phyloP scores from a whole-genome alignment of 2,113 vertebrate genomes.

The Strix aluco region DNA sequence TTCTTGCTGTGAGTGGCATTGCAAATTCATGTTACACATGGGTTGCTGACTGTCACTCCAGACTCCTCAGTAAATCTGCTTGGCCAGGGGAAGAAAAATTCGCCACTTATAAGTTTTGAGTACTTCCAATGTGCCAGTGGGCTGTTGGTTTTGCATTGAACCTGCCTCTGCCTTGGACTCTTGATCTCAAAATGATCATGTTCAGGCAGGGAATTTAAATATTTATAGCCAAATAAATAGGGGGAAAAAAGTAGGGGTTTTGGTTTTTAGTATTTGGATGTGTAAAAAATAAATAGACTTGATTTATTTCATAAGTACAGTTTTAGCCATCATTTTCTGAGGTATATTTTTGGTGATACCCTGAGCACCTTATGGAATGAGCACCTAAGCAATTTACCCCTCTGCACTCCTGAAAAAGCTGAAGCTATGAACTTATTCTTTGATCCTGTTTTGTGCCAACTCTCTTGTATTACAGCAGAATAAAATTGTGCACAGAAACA shows the following conservation, averaged over 20 bases:
- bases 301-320: not conserved
- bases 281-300: not conserved
- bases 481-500: not conserved
- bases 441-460: not conserved
- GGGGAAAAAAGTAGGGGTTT: accelerated
- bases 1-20: not conserved
- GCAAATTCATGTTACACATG: not conserved
- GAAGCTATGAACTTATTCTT: not conserved
- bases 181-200: not conserved
- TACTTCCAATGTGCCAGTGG: not conserved
- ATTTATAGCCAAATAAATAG: not conserved
- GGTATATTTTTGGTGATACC: not conserved
- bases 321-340: not conserved
- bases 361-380: not conserved
- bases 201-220: not conserved
- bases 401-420: not conserved
- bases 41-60: not conserved
- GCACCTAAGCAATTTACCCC: not conserved
- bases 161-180: not conserved
- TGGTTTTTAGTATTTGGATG: not conserved
- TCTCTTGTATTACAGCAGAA: not conserved
- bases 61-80: not conserved
- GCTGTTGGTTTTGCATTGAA: not conserved
- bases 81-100: not conserved
- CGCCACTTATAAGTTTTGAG: not conserved